Evolutionary conservation across 2,888 invertebrate genomes (phyloP), one percentile per base, ranked within the genome.

Genomic region (Synergus gifuensis): DNA sequence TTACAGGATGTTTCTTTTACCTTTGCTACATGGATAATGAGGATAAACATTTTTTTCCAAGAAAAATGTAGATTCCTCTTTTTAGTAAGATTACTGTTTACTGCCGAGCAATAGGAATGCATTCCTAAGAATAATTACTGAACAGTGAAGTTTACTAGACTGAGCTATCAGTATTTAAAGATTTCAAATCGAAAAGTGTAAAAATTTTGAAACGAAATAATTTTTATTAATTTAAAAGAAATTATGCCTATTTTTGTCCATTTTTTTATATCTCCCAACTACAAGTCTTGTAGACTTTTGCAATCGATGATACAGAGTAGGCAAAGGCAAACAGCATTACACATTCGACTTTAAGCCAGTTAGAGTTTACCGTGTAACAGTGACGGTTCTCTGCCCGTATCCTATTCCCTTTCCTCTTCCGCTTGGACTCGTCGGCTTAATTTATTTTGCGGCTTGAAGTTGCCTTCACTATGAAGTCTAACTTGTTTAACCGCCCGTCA

Each of bases 391-490:
- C 77, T 78, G 64, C 54, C 73, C 73, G 40, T 73, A 73, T 73
- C 22, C 44, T 44, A 67, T 67, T 46, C 67, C 67, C 67, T 67
- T 67, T 67, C 67, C 46, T 46, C 44, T 46, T 73, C n/a, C 36
- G 40, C 54, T 54, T 49, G 54, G 54, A 54, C 81, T 79, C 77
- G 78, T 81, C 80, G 80, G 82, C 77, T 82, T 81, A 82, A 83
- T 83, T 84, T 83, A 84, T 84, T 84, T 73, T 84, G 82, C 82
- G 81, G 84, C 78, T 82, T 83, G 83, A 84, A 84, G 82, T 84
- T 81, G 46, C 79, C 79, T 18, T 78, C 64, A 63, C 77, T 62
- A 62, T 76, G 77, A 84, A 84, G 83, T 84, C 81, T 82, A 84
- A 84, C 83, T 84, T 82, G 82, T 83, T 84, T 83, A 84, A 81